Conservation (phyloP, 2,113 vertebrate genomes). For the Mormyrus lacerda region DNA sequence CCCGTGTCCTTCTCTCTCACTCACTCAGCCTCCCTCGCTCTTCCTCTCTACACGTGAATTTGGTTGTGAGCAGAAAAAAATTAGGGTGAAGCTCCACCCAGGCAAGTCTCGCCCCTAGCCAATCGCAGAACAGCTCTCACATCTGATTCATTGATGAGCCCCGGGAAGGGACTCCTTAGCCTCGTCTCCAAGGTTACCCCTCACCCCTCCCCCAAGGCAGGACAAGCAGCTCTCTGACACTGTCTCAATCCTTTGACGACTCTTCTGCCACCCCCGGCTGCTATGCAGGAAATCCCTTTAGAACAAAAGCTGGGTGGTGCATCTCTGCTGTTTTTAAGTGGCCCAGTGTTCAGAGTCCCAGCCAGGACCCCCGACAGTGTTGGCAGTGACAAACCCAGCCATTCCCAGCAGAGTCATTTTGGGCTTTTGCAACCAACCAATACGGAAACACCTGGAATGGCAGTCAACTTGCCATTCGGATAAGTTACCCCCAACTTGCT, state of each 20-base stretch:
- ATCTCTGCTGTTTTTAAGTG: neutral
- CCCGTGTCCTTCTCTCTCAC: slow-evolving; percentile 19
- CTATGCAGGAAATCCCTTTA: neutral
- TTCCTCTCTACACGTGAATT: slow-evolving; percentile 39
- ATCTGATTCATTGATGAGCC: slow-evolving; percentile 22
- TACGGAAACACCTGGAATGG: neutral
- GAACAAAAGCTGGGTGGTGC: neutral
- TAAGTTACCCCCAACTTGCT: neutral
- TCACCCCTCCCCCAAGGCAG: neutral
- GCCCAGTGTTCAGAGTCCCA: neutral
- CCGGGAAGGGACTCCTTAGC: slow-evolving; percentile 4
- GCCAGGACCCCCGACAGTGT: neutral
- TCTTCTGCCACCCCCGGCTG: neutral
- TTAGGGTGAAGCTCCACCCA: slow-evolving; percentile 35
- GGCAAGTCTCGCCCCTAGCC: slow-evolving; percentile 29
- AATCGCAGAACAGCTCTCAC: slow-evolving; percentile 22
- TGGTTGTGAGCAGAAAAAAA: slow-evolving; percentile 11
- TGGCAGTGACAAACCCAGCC: neutral
- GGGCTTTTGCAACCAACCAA: neutral
- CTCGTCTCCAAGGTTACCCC: neutral
- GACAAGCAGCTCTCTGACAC: neutral
- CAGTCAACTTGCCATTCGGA: neutral
- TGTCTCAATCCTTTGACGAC: neutral
- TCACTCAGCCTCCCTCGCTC: slow-evolving; percentile 17
- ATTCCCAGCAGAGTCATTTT: neutral